Percentiles rank a stretch among this genome's conserved stretches.
These are phyloP conservation scores for Agelastica alni DNA, from an alignment of 2,888 invertebrate genomes.

Conservation along the genomic window DNA sequence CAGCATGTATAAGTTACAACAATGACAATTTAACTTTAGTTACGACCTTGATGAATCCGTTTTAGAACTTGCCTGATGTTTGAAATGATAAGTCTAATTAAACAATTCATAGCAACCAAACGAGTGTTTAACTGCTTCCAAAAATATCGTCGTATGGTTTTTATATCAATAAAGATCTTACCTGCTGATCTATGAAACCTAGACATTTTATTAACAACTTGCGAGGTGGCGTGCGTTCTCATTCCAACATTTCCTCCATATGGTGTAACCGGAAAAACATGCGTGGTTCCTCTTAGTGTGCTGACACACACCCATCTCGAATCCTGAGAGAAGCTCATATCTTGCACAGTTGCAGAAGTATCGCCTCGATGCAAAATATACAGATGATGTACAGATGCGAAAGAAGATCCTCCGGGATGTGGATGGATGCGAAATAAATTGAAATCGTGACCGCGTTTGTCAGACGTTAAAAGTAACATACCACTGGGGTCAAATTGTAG, in stretches of 20 bases:
- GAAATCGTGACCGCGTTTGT: constrained; percentile 92
- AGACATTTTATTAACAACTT: constrained; percentile 92
- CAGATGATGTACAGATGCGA: constrained; percentile 91
- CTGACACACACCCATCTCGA: constrained; percentile 96
- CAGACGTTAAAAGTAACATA: constrained; percentile 86
- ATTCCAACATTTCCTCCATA: constrained; percentile 92
- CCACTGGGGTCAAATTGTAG: constrained; percentile 92
- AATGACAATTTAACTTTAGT: no score
- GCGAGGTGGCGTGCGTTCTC: constrained; percentile 91
- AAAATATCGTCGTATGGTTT: no score
- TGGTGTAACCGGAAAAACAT: constrained; percentile 95
- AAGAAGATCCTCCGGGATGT: constrained; percentile 78
- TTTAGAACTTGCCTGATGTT: no score
- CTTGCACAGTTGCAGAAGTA: constrained; percentile 93
- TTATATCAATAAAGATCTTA: constrained; percentile 11
- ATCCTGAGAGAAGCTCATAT: constrained; percentile 90
- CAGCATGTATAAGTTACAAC: no score
- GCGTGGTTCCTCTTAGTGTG: constrained; percentile 94
- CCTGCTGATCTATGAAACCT: constrained; percentile 92
- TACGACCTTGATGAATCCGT: no score
- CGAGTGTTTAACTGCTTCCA: no score
- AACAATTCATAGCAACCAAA: no score
- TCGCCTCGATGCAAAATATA: constrained; percentile 95
- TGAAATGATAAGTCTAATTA: no score
- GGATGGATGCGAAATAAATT: constrained; percentile 94